Percentiles rank a stretch among this genome's conserved stretches.
phyloP scores from a whole-genome alignment of 2,113 vertebrate species.

The Corythaixoides concolor region DNA sequence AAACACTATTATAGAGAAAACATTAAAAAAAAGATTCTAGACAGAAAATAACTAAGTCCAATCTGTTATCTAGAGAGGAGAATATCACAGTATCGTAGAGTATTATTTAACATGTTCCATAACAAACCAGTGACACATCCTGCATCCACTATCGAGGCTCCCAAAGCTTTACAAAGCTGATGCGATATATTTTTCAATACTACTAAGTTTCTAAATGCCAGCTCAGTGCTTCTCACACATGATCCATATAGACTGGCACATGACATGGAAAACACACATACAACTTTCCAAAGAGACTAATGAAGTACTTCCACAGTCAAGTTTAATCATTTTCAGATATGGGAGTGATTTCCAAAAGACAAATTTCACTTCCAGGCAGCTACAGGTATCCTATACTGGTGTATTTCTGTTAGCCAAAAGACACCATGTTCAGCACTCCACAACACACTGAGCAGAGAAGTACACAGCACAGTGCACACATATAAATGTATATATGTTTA shows the following conservation, averaged over 20 bases:
- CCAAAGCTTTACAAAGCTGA: conserved; percentile 11
- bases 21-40: neutral
- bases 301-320: neutral
- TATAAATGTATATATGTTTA: no score
- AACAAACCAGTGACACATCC: neutral
- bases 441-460: neutral
- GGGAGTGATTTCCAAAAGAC: neutral
- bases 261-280: neutral
- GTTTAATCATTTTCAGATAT: neutral
- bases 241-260: neutral
- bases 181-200: neutral
- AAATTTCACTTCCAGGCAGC: neutral
- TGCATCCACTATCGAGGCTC: neutral
- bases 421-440: neutral
- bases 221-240: neutral
- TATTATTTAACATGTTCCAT: neutral
- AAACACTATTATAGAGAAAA: neutral
- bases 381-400: neutral
- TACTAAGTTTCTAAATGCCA: neutral
- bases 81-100: neutral
- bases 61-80: neutral
- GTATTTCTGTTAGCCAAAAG: neutral
- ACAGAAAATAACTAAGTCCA: neutral
- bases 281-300: neutral
- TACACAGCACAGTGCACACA: neutral